Evolutionary conservation across 2,113 vertebrate genomes (phyloP), one percentile per base, ranked within the genome.

Genomic region (Ursus arctos): DNA sequence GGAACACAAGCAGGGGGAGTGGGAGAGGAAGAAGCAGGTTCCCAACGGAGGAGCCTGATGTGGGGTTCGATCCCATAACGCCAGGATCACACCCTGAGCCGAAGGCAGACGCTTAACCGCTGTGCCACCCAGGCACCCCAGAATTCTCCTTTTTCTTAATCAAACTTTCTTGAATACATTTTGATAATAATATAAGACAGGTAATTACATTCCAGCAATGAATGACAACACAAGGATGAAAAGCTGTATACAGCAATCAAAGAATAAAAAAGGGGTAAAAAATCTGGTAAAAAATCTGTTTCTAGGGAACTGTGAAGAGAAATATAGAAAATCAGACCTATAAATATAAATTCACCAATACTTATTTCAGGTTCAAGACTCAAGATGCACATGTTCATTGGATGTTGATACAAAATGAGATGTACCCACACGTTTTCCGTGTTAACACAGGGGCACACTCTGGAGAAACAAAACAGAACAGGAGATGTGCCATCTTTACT

Each of bases 91-190:
- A 2, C 36, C 36, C 2, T 36, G 36, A 36, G 36, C 36, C 36
- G 36, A 36, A 36, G 36, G 36, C 36, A 36, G 36, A 36, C 36
- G 36, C 36, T 36, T 36, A 36, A 36, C 36, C 36, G 36, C 36
- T 36, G 36, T 36, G 36, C 36, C 36, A 36, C 36, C 36, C 36
- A 36, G 36, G 36, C 36, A 2, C 36, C 36, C 36, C 36, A n/a
- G 28, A 74, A 87, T 49, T 53, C 31, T 71, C 7, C 7, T 91
- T 96, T 94, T 40, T 84, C 43, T 86, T 12, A 1, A 81, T 85
- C n/a, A 97, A 91, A 93, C 71, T 85, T 91, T 85, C 26, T 93
- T 82, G 93, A 91, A 85, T 93, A 93, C 11, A 93, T 83, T 94
- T 88, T 79, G 24, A 72, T 65, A 94, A 82, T 72, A 93, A 86